Base-by-base conservation (phyloP, 2,888 invertebrate species). In the Taphrorychus bicolor region DNA sequence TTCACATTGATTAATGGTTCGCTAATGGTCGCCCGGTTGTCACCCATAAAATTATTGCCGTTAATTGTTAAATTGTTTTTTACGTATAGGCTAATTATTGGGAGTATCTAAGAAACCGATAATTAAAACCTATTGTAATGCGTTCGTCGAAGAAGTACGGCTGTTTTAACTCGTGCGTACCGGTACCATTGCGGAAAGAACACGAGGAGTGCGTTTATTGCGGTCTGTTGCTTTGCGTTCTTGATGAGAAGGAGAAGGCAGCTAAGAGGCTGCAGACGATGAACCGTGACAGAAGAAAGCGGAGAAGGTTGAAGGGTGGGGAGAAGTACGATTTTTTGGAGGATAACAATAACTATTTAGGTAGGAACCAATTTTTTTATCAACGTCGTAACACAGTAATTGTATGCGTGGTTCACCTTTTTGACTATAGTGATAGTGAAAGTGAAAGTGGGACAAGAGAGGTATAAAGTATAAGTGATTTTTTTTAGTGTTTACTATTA, bases 281-380 rank as follows among this genome's bases (percentile, higher is more conserved):
- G 24, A 22, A 61, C 9, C 18, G 22, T 32, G 45, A 16, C 5
- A 53, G 23, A 17, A 61, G 45, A 23, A 61, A 14, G 21, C 32
- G 45, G n/a, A 53, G 19, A n/a, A 16, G 16, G 14, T 7, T 5
- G 19, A 52, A 16, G 1, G 4, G 21, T 19, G 40, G 18, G 18
- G 23, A 45, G 3, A 23, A 11, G 2, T 60, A 60, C 51, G 52
- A 51, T 11, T 17, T 54, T 16, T 11, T 53, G 42, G 54, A 61
- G 11, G 32, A 22, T 17, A 61, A 61, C 18, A 61, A 61, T 42
- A 61, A 61, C 5, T 61, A 53, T 24, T 24, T 61, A 45, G 61
- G 61, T 61, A 60, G 21, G 54, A 11, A 23, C 32, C 9, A 11
- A 1, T 32, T 32, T 32, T 7, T 32, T 7, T 1, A 32, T 3